Base-by-base conservation (phyloP, 2,888 invertebrate species). In the Eupsilia transversa region DNA sequence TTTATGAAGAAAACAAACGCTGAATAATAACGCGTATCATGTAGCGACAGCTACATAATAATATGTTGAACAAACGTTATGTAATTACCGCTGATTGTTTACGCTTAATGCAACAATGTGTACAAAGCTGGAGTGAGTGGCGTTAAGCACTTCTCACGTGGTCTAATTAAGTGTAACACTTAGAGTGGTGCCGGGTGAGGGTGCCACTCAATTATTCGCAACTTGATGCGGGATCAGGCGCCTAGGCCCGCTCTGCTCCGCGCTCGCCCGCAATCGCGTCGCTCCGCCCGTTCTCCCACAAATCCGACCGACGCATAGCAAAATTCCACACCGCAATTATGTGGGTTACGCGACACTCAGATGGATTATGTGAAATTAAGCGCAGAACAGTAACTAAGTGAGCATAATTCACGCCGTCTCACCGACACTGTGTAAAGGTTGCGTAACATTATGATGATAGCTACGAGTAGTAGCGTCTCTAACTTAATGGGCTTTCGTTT, bases 331-430 rank as follows among this genome's bases (percentile, higher is more conserved):
- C 93, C 93, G 91, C 93, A 94, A 93, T 94, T 94, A 94, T 93
- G 93, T 92, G 92, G 92, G 92, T 91, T 90, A 92, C 89, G 91
- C 92, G 94, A 93, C 94, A 93, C 93, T 94, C 91, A 89, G 93
- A 94, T 93, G 94, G 94, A 95, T 96, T 95, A 94, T 92, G 92
- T 92, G 93, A 94, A 94, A 94, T 95, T 94, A 95, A 95, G 93
- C 91, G 89, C 79, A 86, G 91, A 90, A 91, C 91, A 89, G 91
- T 91, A 93, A 93, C 93, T 93, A 93, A 94, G 93, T 92, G 93
- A 91, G 92, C 91, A 91, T 94, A 93, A 94, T 93, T 93, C 91
- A 92, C 91, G 86, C 87, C 88, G 84, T 84, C 88, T 91, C 91
- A 89, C 89, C 86, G 80, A 82, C 87, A 87, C 68, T 59, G 67